These are phyloP conservation scores for Asteroscopus sphinx DNA, from an alignment of 2,888 invertebrate species.

Conservation along the genomic window DNA sequence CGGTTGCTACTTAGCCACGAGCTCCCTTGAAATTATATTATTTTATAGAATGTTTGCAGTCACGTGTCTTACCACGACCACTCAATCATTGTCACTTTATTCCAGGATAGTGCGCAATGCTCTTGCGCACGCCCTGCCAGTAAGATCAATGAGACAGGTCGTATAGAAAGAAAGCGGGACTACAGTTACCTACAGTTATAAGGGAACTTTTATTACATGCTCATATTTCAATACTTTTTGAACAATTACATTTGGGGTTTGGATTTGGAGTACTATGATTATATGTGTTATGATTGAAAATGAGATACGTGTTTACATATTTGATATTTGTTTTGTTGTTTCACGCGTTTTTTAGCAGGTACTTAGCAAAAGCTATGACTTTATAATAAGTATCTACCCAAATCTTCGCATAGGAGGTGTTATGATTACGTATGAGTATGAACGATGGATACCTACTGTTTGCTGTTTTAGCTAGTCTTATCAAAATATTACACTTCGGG, in stretches of 20 bases:
- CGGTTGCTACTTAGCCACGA: too few species aligned
- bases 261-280: too few species aligned
- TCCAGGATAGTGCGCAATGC: slow-evolving; percentile 13
- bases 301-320: slow-evolving; percentile 15
- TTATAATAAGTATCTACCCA: slow-evolving; percentile 9
- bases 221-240: too few species aligned
- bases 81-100: slow-evolving; percentile 37
- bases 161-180: neutral
- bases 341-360: slow-evolving; percentile 16
- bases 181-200: neutral
- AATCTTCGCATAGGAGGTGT: slow-evolving; percentile 18
- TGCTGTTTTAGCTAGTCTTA: slow-evolving; percentile 11
- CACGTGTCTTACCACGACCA: slow-evolving; percentile 1
- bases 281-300: too few species aligned
- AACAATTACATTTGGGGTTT: too few species aligned
- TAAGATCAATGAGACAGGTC: slow-evolving; percentile 16
- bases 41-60: slow-evolving; percentile 14
- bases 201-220: neutral
- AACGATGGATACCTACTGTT: slow-evolving; percentile 1
- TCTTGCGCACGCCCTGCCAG: neutral
- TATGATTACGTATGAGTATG: too few species aligned
- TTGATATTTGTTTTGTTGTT: slow-evolving; percentile 23
- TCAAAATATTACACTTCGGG: slow-evolving; percentile 16
- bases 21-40: too few species aligned
- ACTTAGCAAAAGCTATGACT: slow-evolving; percentile 19